phyloP scores from a whole-genome alignment of 2,888 invertebrate genomes.

The Chloroclysta siterata region DNA sequence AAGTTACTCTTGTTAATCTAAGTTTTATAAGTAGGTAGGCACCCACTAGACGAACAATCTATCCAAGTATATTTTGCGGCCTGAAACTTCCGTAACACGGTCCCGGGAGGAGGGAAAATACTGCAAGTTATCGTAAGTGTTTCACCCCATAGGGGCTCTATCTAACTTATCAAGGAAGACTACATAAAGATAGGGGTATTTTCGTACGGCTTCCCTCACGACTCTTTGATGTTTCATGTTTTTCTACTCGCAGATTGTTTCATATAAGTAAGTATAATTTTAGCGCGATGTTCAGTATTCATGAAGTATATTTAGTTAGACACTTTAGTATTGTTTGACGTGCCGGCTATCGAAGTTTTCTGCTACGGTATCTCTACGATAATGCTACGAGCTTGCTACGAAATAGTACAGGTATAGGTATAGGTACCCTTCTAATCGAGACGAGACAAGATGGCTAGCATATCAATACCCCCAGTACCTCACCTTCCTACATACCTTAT shows the following conservation, averaged over 20 bases:
- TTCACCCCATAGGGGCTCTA: slow-evolving; percentile 31
- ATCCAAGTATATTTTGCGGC: slow-evolving; percentile 17
- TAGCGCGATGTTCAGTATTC: not conserved
- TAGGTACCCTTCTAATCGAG: not conserved
- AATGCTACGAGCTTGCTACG: not conserved
- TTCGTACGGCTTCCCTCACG: slow-evolving; percentile 3
- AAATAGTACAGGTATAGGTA: too few species aligned
- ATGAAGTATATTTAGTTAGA: not conserved
- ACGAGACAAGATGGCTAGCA: too few species aligned
- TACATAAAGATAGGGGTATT: slow-evolving; percentile 27
- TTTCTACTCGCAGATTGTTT: slow-evolving; percentile 10
- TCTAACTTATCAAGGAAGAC: slow-evolving; percentile 30
- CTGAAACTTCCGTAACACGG: slow-evolving; percentile 20
- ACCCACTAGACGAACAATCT: slow-evolving; percentile 2
- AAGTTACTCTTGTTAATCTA: slow-evolving; percentile 11
- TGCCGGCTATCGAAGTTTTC: too few species aligned
- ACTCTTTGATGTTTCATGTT: slow-evolving; percentile 17
- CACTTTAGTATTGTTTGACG: not conserved
- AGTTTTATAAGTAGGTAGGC: slow-evolving; percentile 9
- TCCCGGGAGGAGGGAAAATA: slow-evolving; percentile 29
- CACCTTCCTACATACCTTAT: too few species aligned
- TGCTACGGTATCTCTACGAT: slow-evolving; percentile 1
- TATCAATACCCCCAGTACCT: too few species aligned
- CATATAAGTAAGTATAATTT: not conserved
- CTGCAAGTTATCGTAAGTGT: slow-evolving; percentile 36